Percentiles rank a stretch among this genome's conserved stretches.
Conservation (phyloP, 2,797 vertebrate species). For the Odontamblyopus lacepedii region DNA sequence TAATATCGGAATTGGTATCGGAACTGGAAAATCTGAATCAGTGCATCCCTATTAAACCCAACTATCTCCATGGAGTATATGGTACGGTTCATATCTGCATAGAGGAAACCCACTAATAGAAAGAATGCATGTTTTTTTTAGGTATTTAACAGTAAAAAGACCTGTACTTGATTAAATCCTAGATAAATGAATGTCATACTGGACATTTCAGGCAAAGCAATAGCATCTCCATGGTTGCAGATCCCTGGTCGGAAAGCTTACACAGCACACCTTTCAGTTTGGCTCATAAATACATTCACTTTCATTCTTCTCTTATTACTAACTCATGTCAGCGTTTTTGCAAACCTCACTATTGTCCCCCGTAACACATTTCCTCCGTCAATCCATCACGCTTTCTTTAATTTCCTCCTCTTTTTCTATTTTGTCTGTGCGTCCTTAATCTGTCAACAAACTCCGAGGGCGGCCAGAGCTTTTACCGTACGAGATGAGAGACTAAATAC, state of each 20-base stretch:
- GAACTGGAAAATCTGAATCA: too few relatives aligned
- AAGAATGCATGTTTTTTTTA: not conserved
- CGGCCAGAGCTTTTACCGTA: conserved; percentile 28
- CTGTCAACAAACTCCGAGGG: conserved; percentile 44
- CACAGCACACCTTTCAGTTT: not conserved
- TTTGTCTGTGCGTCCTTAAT: conserved; percentile 38
- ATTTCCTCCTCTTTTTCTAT: conserved; percentile 38
- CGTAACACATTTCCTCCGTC: not conserved
- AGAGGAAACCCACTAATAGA: not conserved
- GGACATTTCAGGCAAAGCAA: not conserved
- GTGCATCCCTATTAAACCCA: too few relatives aligned
- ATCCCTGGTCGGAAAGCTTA: not conserved
- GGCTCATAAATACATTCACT: not conserved
- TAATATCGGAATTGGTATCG: too few relatives aligned
- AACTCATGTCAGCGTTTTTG: not conserved
- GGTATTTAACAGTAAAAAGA: too few relatives aligned
- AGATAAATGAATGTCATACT: not conserved
- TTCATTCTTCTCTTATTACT: too few relatives aligned
- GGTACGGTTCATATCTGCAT: not conserved
- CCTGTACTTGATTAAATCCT: not conserved
- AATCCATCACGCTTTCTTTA: conserved; percentile 16
- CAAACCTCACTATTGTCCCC: not conserved
- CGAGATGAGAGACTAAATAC: conserved; percentile 43
- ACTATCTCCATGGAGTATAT: too few relatives aligned
- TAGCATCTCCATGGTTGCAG: too few relatives aligned